Conservation (phyloP, 2,797 vertebrate genomes). For the Rhinella marina region DNA sequence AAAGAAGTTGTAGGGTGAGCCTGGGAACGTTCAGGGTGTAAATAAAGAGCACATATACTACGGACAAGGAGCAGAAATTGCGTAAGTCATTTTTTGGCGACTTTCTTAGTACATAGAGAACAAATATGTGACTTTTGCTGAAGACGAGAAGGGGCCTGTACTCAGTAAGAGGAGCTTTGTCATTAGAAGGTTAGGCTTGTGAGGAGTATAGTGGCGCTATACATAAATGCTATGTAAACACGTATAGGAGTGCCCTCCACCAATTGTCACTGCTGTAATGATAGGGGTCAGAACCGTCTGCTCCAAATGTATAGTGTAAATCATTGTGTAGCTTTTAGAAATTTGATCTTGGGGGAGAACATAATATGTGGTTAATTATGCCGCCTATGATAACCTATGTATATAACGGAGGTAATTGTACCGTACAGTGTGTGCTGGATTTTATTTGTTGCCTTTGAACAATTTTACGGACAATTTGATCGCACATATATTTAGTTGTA, state of each 20-base stretch:
- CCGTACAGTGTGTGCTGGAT: too few species aligned
- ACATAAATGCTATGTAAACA: neutral
- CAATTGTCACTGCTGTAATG: neutral
- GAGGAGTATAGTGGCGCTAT: neutral
- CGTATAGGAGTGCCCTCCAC: neutral
- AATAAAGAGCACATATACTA: neutral
- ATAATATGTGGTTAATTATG: too few species aligned
- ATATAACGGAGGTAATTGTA: neutral
- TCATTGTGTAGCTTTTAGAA: neutral
- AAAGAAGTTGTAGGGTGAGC: neutral
- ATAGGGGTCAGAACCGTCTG: neutral
- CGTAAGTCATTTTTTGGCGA: constrained; percentile 2
- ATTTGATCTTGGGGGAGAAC: neutral
- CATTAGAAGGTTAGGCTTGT: neutral
- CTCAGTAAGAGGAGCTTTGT: neutral
- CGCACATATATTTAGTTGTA: too few species aligned
- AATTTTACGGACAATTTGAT: too few species aligned
- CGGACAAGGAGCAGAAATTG: neutral
- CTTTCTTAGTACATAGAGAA: neutral
- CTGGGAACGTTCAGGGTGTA: neutral
- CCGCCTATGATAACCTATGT: neutral
- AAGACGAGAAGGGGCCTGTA: neutral
- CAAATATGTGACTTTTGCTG: neutral
- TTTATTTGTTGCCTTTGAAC: too few species aligned
- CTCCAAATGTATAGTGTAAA: neutral